Conservation (phyloP, 1,140 invertebrate species). For the Bombus vancouverensis region DNA sequence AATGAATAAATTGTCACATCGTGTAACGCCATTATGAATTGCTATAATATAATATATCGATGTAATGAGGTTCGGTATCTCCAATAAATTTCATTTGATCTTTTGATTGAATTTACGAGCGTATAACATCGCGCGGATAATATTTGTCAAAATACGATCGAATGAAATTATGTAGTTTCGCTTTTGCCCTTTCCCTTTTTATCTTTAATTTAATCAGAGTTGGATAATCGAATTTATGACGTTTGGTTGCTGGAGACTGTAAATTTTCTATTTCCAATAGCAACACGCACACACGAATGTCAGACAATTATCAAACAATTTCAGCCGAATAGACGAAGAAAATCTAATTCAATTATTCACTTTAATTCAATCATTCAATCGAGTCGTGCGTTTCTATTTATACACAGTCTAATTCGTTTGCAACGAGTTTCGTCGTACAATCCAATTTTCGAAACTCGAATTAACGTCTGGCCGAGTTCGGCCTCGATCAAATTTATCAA, state of each 20-base stretch:
- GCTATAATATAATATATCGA: neutral
- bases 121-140: neutral
- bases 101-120: neutral
- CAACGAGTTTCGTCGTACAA: neutral
- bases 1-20: no score
- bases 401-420: neutral
- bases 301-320: conserved; percentile 8
- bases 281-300: neutral
- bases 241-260: neutral
- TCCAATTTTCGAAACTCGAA: conserved; percentile 9
- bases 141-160: neutral
- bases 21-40: neutral
- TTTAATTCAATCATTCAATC: conserved; percentile 15
- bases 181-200: neutral
- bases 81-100: neutral
- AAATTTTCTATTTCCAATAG: neutral
- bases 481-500: neutral
- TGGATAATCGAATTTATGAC: neutral
- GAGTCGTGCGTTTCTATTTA: conserved; percentile 14
- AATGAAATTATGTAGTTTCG: neutral
- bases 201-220: neutral
- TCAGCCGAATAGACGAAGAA: neutral
- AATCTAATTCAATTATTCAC: neutral
- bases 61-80: neutral
- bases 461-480: conserved; percentile 16